Conservation (phyloP, 2,888 invertebrate species). For the Scaptodrosophila latifasciaeformis region DNA sequence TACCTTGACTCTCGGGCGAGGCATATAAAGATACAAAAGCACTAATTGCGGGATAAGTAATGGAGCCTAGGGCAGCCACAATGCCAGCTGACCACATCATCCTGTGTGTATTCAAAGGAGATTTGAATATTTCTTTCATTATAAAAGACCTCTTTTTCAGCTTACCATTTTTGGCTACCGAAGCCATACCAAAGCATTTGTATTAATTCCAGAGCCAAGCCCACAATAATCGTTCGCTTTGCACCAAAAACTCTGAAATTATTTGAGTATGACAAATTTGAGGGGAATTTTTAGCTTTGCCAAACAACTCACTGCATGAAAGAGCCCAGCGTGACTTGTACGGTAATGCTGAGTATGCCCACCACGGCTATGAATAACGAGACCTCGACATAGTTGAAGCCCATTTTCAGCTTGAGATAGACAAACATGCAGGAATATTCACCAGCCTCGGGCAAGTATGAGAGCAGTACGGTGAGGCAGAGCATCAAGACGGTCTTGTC, state of each 20-base stretch:
- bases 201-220: constrained; percentile 95
- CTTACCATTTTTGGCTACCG: constrained; percentile 93
- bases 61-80: constrained; percentile 94
- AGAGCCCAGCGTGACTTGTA: constrained; percentile 91
- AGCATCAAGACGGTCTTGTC: constrained; percentile 97
- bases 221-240: constrained; percentile 98
- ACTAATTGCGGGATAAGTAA: constrained; percentile 99
- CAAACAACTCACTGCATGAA: constrained; percentile 80
- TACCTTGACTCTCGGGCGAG: constrained; percentile 96
- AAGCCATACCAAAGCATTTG: constrained; percentile 99
- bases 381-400: constrained; percentile 95
- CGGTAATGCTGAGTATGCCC: constrained; percentile 95
- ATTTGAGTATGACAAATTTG: no score
- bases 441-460: constrained; percentile 98
- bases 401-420: constrained; percentile 97
- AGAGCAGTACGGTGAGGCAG: constrained; percentile 97
- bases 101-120: constrained; percentile 75
- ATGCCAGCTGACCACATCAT: constrained; percentile 99
- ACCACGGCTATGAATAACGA: constrained; percentile 98
- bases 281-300: neutral
- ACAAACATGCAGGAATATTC: constrained; percentile 99
- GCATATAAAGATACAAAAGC: constrained; percentile 98
- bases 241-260: constrained; percentile 82
- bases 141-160: constrained; percentile 34
- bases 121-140: neutral